Base-by-base conservation (phyloP, 2,113 vertebrate species). In the Barbus barbus region DNA sequence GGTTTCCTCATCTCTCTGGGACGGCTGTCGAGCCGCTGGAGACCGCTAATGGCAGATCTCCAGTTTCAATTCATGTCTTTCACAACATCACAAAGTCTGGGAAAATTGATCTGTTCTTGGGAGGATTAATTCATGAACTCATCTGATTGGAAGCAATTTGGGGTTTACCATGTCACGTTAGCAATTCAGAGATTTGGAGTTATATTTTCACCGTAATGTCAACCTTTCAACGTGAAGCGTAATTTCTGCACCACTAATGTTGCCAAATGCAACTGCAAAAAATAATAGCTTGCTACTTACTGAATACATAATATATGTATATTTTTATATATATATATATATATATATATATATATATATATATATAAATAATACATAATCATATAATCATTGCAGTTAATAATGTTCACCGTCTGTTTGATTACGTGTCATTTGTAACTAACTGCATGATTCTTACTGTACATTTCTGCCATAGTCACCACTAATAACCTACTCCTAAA, bases 51-150 rank as follows among this genome's bases (percentile, higher is more conserved):
- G 36, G 78, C 26, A 81, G 61, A 51, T 67, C 78, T 81, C 41
- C 24, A 24, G 78, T 79, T 79, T 79, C 58, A 79, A 44, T 46
- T 79, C 13, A 46, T 24, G 58, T 79, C 41, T 67, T 67, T 81
- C 61, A 67, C 26, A 51, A 81, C 78, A 67, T 67, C 78, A 81
- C 61, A 67, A 22, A 65, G 41, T 81, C 78, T 67, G 61, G 41
- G 78, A 81, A 67, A 67, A 67, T 51, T 1, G 26, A 80, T 73
- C 77, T 80, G 8, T 63, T 44, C 38, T 79, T 46, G 38, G 16
- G 36, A 79, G 26, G 18, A 67, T 51, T 65, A 7, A 13, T 67
- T 67, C 41, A 81, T 33, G 9, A 51, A 8, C 33, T 79, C 38
- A 61, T 63, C 56, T n/a, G n/a, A n/a, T n/a, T n/a, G n/a, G n/a